phyloP scores from a whole-genome alignment of 2,797 vertebrate species.

The Poeciliopsis presidionis region DNA sequence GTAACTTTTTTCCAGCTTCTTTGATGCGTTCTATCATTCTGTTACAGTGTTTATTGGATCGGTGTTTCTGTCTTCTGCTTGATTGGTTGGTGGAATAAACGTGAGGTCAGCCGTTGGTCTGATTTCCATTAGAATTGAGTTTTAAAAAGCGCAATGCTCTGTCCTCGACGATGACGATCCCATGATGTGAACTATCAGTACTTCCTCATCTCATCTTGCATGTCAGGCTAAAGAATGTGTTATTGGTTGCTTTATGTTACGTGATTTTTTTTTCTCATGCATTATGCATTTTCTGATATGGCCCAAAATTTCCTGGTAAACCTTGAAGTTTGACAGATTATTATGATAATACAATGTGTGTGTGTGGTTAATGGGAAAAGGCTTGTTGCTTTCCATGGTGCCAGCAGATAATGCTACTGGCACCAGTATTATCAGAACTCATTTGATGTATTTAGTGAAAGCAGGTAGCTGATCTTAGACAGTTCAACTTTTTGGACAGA shows the following conservation, averaged over 20 bases:
- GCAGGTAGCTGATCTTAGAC: too few relatives aligned
- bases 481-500: too few relatives aligned
- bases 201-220: constrained; percentile 26
- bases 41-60: constrained; percentile 5
- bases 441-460: too few relatives aligned
- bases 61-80: constrained; percentile 1
- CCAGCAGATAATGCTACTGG: neutral
- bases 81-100: constrained; percentile 19
- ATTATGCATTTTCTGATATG: neutral
- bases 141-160: constrained; percentile 30
- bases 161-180: constrained; percentile 31
- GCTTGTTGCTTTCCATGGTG: neutral
- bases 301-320: neutral
- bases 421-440: too few relatives aligned
- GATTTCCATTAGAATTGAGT: constrained; percentile 27
- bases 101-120: constrained; percentile 28
- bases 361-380: neutral
- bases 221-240: constrained; percentile 24
- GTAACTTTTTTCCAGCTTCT: neutral
- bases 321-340: neutral
- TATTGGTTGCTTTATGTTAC: constrained; percentile 21
- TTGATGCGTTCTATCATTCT: neutral
- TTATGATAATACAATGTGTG: neutral
- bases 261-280: neutral
- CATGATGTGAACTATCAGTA: constrained; percentile 12